Conservation (phyloP, 2,888 invertebrate species). For the Nemoura dubitans region DNA sequence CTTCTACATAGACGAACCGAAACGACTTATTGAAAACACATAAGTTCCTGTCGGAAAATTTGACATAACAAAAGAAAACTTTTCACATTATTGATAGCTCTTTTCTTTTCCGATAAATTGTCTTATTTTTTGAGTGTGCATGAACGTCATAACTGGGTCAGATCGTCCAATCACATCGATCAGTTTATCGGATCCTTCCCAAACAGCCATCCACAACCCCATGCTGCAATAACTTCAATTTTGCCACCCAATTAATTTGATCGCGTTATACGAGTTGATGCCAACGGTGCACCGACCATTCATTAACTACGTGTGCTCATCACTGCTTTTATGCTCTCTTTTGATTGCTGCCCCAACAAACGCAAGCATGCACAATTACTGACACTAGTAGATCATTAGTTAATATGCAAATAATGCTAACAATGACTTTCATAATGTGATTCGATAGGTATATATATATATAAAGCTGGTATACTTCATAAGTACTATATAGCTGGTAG, state of each 20-base stretch:
- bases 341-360: not conserved
- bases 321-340: not conserved
- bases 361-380: not conserved
- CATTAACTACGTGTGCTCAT: not conserved
- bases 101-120: not conserved
- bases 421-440: not conserved
- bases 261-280: not conserved
- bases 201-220: not conserved
- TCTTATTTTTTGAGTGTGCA: not conserved
- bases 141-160: not conserved
- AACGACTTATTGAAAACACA: slow-evolving; percentile 12
- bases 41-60: not conserved
- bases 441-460: too few relatives aligned
- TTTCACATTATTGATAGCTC: slow-evolving; percentile 1
- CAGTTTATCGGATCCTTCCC: not conserved
- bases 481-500: too few relatives aligned
- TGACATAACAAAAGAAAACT: not conserved
- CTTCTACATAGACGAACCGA: not conserved
- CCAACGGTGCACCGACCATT: not conserved
- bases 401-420: not conserved
- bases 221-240: not conserved
- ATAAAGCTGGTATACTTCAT: too few relatives aligned
- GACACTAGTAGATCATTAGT: not conserved
- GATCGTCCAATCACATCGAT: not conserved
- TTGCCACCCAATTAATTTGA: not conserved